phyloP scores from a whole-genome alignment of 37 sponge, comb jelly and placozoan genomes.

The Ianthella basta region DNA sequence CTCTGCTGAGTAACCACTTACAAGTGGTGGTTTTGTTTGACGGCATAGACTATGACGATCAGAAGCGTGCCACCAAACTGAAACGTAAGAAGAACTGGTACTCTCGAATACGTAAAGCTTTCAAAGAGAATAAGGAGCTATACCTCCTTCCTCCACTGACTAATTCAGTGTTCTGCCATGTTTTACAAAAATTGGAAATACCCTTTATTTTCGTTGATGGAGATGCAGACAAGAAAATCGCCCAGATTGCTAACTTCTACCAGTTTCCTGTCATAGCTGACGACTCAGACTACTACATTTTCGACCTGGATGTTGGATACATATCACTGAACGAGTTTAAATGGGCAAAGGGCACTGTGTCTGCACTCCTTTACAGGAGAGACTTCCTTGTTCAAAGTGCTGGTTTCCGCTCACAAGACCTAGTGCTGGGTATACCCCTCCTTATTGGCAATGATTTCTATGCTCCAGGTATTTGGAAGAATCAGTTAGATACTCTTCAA shows the following conservation, averaged over 20 bases:
- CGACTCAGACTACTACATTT: slow-evolving; percentile 86
- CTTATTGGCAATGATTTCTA: slow-evolving; percentile 72
- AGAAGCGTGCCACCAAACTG: slow-evolving; percentile 39
- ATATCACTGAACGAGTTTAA: slow-evolving; percentile 59
- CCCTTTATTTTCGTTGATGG: slow-evolving; percentile 62
- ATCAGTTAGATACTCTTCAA: neutral
- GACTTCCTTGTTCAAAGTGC: slow-evolving; percentile 28
- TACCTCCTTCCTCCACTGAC: slow-evolving; percentile 37
- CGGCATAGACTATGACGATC: slow-evolving; percentile 63
- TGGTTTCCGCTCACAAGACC: slow-evolving; percentile 5
- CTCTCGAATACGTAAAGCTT: too few species aligned
- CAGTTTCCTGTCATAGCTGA: slow-evolving; percentile 67
- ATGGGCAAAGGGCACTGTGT: slow-evolving; percentile 41
- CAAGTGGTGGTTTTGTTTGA: slow-evolving; percentile 71
- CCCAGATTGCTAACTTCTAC: slow-evolving; percentile 52
- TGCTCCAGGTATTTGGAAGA: neutral
- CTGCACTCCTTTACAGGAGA: slow-evolving; percentile 46
- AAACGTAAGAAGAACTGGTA: too few species aligned
- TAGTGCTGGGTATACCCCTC: slow-evolving; percentile 60
- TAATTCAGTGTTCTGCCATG: slow-evolving; percentile 25
- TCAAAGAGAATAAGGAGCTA: neutral
- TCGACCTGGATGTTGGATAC: slow-evolving; percentile 60
- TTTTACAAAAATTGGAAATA: slow-evolving; percentile 41
- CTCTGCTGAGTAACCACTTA: slow-evolving; percentile 35
- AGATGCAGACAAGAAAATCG: slow-evolving; percentile 75